phyloP scores from a whole-genome alignment of 30 jellyfish, hydroid and myxozoan genomes.

The Catostylus mosaicus region DNA sequence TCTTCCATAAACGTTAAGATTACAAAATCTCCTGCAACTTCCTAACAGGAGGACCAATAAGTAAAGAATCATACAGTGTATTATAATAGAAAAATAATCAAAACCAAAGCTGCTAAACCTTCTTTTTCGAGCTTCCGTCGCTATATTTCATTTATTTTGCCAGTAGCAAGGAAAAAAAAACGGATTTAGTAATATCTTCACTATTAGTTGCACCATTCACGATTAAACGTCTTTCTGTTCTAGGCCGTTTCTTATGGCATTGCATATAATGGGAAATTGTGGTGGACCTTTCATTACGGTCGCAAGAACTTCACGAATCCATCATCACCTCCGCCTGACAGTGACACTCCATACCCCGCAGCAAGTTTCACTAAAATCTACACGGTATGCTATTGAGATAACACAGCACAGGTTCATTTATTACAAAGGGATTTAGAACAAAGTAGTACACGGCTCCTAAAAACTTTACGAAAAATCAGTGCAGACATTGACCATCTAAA shows the following conservation, averaged over 20 bases:
- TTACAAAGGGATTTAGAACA: neutral
- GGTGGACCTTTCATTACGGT: constrained; percentile 70
- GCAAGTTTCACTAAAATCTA: constrained; percentile 83
- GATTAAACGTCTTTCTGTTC: neutral
- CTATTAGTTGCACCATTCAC: too few species aligned
- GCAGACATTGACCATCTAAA: too few species aligned
- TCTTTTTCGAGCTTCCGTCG: neutral
- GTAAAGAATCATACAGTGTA: too few species aligned
- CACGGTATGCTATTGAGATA: constrained; percentile 52
- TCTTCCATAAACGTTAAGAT: too few species aligned
- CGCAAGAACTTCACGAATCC: constrained; percentile 45
- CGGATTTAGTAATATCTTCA: neutral
- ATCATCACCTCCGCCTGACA: constrained; percentile 44
- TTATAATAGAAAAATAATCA: too few species aligned
- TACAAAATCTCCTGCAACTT: too few species aligned
- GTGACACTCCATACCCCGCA: constrained; percentile 77
- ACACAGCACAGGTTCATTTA: neutral
- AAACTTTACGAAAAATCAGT: neutral
- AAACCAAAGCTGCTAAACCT: too few species aligned
- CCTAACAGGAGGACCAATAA: too few species aligned
- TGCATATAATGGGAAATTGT: constrained; percentile 43
- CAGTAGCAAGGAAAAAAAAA: neutral
- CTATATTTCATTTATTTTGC: neutral
- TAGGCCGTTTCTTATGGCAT: constrained; percentile 64
- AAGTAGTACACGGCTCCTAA: neutral